Percentiles rank a stretch among this genome's conserved stretches.
Conservation (phyloP, 2,888 invertebrate species). For the Lasioglossum oenotherae region DNA sequence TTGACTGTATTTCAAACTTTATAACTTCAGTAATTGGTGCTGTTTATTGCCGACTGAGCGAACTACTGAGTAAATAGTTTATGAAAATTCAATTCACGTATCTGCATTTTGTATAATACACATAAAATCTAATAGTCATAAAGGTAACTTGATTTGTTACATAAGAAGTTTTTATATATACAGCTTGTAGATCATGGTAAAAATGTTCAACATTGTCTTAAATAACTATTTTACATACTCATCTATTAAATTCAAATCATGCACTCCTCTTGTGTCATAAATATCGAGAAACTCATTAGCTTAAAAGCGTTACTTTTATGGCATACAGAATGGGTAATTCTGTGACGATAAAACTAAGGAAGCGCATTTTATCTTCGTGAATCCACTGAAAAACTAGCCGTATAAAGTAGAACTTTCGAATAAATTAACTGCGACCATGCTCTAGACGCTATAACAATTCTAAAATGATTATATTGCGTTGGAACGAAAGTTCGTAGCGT, state of each 20-base stretch:
- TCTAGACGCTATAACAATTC: background rate
- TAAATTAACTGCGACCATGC: background rate
- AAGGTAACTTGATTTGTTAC: background rate
- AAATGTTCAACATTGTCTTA: background rate
- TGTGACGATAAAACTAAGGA: constrained; percentile 21
- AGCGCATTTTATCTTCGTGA: background rate
- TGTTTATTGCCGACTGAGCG: background rate
- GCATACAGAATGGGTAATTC: constrained; percentile 20
- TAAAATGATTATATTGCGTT: background rate
- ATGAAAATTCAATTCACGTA: background rate
- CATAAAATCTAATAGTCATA: background rate
- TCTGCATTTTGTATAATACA: background rate
- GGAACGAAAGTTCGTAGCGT: too few species aligned
- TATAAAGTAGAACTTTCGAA: constrained; percentile 8
- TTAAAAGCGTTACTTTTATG: constrained; percentile 30
- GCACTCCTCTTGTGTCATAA: constrained; percentile 9
- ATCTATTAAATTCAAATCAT: background rate
- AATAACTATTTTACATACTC: background rate
- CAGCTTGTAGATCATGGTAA: too few species aligned
- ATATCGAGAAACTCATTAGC: constrained; percentile 37
- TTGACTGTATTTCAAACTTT: background rate
- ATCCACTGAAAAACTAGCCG: constrained; percentile 17
- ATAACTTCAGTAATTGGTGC: background rate
- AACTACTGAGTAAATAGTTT: background rate
- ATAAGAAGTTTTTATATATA: background rate